Evolutionary conservation across 1,140 invertebrate genomes (phyloP).

Genomic region (Pseudomyrmex gracilis): DNA sequence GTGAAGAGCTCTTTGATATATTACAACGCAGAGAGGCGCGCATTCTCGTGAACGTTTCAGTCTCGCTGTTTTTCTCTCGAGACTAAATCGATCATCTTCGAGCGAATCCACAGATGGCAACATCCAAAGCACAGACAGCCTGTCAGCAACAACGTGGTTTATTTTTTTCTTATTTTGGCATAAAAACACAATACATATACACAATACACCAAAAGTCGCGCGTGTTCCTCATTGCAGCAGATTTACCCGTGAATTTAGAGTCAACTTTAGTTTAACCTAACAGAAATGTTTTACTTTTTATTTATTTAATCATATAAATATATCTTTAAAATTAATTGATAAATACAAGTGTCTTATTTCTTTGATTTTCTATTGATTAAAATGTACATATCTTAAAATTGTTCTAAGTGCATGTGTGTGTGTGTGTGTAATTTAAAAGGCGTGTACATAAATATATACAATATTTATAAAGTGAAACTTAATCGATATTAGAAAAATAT

Average conservation of each 20-base stretch:
- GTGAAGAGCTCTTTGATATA: not conserved
- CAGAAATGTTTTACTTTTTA: no score
- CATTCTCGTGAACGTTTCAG: slow-evolving; percentile 10
- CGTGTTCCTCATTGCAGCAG: not conserved
- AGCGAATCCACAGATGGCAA: slow-evolving; percentile 32
- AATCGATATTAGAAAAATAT: no score
- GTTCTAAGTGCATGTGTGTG: not conserved
- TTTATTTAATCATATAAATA: not conserved
- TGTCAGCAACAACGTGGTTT: slow-evolving; percentile 41
- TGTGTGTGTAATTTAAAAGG: not conserved
- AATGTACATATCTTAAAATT: not conserved
- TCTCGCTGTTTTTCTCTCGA: not conserved
- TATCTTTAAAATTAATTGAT: not conserved
- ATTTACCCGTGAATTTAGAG: not conserved
- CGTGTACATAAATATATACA: no score
- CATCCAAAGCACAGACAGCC: slow-evolving; percentile 55
- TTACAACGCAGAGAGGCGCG: not conserved
- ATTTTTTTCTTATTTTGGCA: not conserved
- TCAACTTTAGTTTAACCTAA: no score
- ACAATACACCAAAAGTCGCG: slow-evolving; percentile 18
- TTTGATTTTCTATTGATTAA: not conserved
- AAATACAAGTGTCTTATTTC: not conserved
- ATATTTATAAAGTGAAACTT: no score
- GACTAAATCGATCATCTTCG: slow-evolving; percentile 34
- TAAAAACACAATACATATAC: slow-evolving; percentile 16